phyloP scores from a whole-genome alignment of 92 coral and sea anemone species.

The Paragorgia papillata region DNA sequence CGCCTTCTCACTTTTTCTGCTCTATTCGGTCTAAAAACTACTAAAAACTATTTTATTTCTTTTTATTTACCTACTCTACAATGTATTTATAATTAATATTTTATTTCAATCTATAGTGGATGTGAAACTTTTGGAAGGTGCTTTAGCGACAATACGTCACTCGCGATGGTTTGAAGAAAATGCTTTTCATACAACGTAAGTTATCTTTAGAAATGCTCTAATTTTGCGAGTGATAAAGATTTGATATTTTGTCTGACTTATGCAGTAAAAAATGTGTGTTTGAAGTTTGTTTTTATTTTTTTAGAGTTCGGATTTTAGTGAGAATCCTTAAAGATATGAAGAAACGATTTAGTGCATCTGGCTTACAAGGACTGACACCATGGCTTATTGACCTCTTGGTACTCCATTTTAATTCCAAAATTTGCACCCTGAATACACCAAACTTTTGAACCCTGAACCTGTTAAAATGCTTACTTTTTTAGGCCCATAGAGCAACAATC shows the following conservation, averaged over 20 bases:
- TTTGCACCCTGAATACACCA: no score
- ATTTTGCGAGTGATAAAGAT: no score
- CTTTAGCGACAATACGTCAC: conserved; percentile 95
- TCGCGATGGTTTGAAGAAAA: conserved; percentile 99
- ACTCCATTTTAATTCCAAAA: conserved; percentile 14
- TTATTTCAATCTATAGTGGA: conserved; percentile 65
- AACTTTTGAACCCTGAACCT: neutral
- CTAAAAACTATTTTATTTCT: no score
- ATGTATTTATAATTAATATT: no score
- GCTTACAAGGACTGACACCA: conserved; percentile 92
- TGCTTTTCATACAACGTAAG: conserved; percentile 97
- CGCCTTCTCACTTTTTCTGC: no score
- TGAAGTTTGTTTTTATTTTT: conserved; percentile 19
- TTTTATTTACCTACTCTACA: no score
- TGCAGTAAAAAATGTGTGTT: neutral
- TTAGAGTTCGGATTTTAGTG: conserved; percentile 83
- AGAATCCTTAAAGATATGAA: conserved; percentile 91
- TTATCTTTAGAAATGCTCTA: neutral
- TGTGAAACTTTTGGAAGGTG: conserved; percentile 96
- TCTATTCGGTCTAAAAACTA: no score
- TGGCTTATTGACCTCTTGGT: conserved; percentile 98
- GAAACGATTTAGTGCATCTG: conserved; percentile 67
- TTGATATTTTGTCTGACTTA: neutral
- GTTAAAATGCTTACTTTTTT: neutral
- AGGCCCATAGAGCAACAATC: conserved; percentile 97